A percentile compares a stretch with the other conserved stretches of the same genome.
Evolutionary conservation across 2,888 invertebrate genomes (phyloP).

Genomic region (Physocephala rufipes): DNA sequence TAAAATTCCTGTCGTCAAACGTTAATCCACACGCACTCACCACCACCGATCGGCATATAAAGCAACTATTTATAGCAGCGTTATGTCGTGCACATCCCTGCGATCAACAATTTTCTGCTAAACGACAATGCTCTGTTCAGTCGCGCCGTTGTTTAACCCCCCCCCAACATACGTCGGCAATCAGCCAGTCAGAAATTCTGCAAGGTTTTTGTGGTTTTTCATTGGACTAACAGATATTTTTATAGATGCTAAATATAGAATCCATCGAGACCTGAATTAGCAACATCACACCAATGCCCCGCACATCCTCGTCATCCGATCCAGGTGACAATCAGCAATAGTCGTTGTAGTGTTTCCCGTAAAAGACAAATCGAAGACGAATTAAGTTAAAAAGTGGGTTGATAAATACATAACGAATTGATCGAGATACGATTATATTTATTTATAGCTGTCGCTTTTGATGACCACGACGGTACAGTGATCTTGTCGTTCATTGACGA

Average conservation of each 20-base stretch:
- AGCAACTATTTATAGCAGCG: conserved; percentile 42
- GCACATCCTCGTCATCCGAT: neutral
- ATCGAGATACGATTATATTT: conserved; percentile 13
- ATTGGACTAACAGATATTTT: conserved; percentile 26
- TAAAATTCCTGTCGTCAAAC: conserved; percentile 57
- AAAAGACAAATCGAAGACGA: conserved; percentile 14
- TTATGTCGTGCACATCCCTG: neutral
- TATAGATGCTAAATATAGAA: conserved; percentile 28
- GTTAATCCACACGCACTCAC: conserved; percentile 48
- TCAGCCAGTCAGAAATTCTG: neutral
- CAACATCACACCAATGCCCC: neutral
- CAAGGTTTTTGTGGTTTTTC: conserved; percentile 32
- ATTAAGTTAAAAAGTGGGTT: conserved; percentile 15
- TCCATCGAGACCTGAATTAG: neutral
- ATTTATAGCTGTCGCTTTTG: conserved; percentile 21
- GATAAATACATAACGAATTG: neutral
- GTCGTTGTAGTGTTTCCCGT: neutral
- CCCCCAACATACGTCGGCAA: neutral
- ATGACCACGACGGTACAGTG: neutral
- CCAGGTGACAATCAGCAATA: neutral
- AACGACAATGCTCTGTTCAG: neutral
- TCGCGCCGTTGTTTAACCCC: too few relatives aligned
- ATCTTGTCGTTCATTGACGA: neutral
- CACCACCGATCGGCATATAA: conserved; percentile 43
- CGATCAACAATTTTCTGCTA: neutral